These are phyloP conservation scores for Drosophila serrata DNA, from an alignment of 1,140 invertebrate genomes.

Conservation along the genomic window DNA sequence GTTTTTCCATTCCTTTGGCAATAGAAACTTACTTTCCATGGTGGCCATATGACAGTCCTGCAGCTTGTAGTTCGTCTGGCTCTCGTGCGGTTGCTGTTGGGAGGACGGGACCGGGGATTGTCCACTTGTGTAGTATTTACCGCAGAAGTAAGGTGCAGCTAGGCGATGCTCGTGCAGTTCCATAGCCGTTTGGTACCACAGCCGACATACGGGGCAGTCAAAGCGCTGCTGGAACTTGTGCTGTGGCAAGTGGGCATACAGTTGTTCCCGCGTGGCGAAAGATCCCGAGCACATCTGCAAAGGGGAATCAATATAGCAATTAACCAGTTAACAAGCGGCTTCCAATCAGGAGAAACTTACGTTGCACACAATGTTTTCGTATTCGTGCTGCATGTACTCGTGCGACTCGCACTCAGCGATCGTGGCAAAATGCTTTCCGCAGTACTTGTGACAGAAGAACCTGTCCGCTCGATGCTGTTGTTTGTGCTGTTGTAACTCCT, in stretches of 20 bases:
- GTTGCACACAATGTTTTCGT: slow-evolving; percentile 80
- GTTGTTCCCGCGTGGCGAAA: slow-evolving; percentile 67
- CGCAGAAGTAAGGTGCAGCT: slow-evolving; percentile 76
- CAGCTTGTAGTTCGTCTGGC: slow-evolving; percentile 70
- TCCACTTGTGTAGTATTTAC: slow-evolving; percentile 67
- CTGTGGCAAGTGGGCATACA: slow-evolving; percentile 73
- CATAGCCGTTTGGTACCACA: slow-evolving; percentile 76
- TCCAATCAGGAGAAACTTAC: slow-evolving; percentile 41
- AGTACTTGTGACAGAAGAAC: slow-evolving; percentile 82
- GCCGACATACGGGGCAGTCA: slow-evolving; percentile 77
- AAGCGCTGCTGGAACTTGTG: slow-evolving; percentile 77
- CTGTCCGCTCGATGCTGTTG: slow-evolving; percentile 68
- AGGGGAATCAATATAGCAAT: neutral
- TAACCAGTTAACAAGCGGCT: neutral
- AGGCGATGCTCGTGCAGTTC: slow-evolving; percentile 78
- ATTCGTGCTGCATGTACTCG: slow-evolving; percentile 81
- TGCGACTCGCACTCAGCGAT: slow-evolving; percentile 77
- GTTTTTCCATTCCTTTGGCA: neutral
- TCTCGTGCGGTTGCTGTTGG: slow-evolving; percentile 48
- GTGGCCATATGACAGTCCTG: slow-evolving; percentile 79
- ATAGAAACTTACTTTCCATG: slow-evolving; percentile 68
- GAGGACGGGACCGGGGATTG: slow-evolving; percentile 41
- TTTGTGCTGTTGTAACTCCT: slow-evolving; percentile 73
- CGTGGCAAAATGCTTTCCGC: slow-evolving; percentile 75
- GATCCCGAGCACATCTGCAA: slow-evolving; percentile 74